These are phyloP conservation scores for Crotalus helleri DNA, from an alignment of 2,113 vertebrate species.

Conservation along the genomic window DNA sequence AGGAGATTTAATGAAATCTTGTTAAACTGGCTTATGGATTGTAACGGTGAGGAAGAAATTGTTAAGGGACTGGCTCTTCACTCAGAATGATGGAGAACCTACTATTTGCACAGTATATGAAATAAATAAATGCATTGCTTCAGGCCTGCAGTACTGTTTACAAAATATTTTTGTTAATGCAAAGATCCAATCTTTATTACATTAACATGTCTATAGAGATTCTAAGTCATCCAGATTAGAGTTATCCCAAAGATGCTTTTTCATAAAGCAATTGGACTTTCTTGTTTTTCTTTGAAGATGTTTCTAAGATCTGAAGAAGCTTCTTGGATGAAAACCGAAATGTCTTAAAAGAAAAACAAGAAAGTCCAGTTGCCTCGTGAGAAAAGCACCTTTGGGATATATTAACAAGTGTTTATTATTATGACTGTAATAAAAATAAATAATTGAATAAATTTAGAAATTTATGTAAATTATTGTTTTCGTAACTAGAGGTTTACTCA, in stretches of 20 bases:
- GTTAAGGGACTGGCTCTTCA: not conserved
- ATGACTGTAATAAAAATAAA: not conserved
- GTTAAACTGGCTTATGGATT: not conserved
- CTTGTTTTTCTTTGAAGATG: no score
- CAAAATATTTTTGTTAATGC: not conserved
- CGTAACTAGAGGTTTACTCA: not conserved
- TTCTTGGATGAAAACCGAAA: no score
- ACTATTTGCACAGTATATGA: not conserved
- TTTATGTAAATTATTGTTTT: not conserved
- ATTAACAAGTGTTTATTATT: not conserved
- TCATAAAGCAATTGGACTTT: no score
- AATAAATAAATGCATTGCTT: not conserved
- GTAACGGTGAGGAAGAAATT: not conserved
- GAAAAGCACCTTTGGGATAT: not conserved
- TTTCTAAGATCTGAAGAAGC: no score
- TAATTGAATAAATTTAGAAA: not conserved
- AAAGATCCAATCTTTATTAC: not conserved
- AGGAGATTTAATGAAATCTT: not conserved
- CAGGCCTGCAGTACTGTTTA: not conserved
- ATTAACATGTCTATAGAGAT: no score
- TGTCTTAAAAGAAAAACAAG: no score
- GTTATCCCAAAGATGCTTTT: no score
- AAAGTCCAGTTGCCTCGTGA: no score
- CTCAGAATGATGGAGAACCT: not conserved
- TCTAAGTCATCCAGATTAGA: no score